Evolutionary conservation across 2,888 invertebrate genomes (phyloP), one percentile per base, ranked within the genome.

Genomic region (Lithophane leautieri): DNA sequence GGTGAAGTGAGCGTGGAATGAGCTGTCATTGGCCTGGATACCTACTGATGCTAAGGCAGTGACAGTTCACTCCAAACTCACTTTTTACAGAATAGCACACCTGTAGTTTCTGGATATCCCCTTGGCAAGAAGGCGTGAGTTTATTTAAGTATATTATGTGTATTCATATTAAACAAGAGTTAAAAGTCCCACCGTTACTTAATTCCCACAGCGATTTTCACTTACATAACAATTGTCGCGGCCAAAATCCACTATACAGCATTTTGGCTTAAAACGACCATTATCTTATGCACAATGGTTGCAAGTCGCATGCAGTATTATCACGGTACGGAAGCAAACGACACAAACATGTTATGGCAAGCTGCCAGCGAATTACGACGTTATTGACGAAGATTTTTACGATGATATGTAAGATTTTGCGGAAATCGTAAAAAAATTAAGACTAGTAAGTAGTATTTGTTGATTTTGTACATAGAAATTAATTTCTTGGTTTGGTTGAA

Each of bases 251-350:
- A 69, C 11, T 25, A n/a, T n/a, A 61, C 58, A 70, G 28, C 7
- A 79, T 76, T 76, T 79, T 79, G 76, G 76, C 79, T 56, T 54
- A 47, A 77, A 77, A 71, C 40, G 0, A 25, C 54, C 40, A 63
- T 79, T 77, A 77, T 56, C 28, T 62, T 80, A 72, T 63, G 80
- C 80, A 78, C n/a, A 69, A 78, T 68, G 63, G 50, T 54, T 25
- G 68, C 28, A 68, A 68, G 11, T 80, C 42, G 81, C 73, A 22
- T 77, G 42, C 81, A 73, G 9, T 28, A 58, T 56, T 50, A 44
- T 28, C 3, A 80, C 47, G 22, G 11, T 73, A 44, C 63, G 25
- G 22, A 2, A 72, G 28, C n/a, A 28, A 79, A 76, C 28, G 40
- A 44, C 68, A 70, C 22, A 34, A n/a, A 71, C 56, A 66, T 60